Base-by-base conservation (phyloP, 2,113 vertebrate genomes). In the Ivindomyrus marchei region DNA sequence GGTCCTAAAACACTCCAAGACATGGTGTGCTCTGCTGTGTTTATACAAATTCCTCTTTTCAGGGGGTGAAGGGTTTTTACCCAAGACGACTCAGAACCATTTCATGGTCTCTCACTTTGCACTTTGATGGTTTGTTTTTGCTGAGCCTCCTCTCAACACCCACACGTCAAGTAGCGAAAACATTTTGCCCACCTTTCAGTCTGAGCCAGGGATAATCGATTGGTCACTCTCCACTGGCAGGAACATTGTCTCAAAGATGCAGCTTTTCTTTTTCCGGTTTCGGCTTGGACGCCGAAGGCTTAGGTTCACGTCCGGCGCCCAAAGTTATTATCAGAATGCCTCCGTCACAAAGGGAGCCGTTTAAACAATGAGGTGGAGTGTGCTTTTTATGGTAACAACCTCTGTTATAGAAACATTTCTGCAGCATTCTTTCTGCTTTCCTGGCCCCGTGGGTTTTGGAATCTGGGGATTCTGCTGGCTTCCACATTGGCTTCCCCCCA, bases 401-500 rank as follows among this genome's bases (percentile, higher is more conserved):
- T 21, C 27, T 42, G 8, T 83, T 39, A 56, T 56, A 56, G 21
- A 47, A 87, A 53, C 85, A 36, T 53, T 87, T 50, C 49, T 87
- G 50, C 45, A 24, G 31, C 17, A 3, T 50, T 89, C 77, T 50
- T 70, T 49, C 66, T 45, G n/a, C 58, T 10, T 56, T 62, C 36
- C 39, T 47, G 77, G 24, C 39, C 52, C 90, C 88, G 89, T 88
- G 90, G 87, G 89, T 90, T 91, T 91, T 45, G 31, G 74, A 42
- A 24, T 83, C 70, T 83, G 36, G 77, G 31, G 89, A 84, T 91
- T 91, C 92, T 93, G 92, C 91, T 91, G 91, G 91, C 90, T 88
- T 42, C 89, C 91, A 92, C 92, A 93, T 93, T 92, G 93, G 91
- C 87, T 87, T 90, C 74, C 66, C 62, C 93, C 90, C 92, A 46